Base-by-base conservation (phyloP, 2,888 invertebrate species). In the Agrotis segetum region DNA sequence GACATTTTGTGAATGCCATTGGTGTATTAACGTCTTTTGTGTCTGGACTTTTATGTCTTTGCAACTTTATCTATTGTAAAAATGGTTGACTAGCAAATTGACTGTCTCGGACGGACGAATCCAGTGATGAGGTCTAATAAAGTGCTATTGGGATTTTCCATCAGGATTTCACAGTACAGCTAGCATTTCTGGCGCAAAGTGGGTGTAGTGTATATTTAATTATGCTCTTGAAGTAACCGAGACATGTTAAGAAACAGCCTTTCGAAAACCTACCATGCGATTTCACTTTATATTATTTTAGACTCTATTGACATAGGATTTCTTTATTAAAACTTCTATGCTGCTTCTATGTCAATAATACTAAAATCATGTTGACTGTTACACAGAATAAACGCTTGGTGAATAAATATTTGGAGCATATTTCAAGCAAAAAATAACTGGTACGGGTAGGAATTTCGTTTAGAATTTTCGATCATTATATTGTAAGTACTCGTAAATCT, bases 341-440 rank as follows among this genome's bases (percentile, higher is more conserved):
- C 21, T 46, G n/a, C 40, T 6, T 60, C 6, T 77, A 13, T 60
- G 24, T 29, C 49, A 75, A 77, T 71, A 77, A 0, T 44, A 14
- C 29, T 34, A 5, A 52, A 47, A 44, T 21, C 17, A 16, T 21
- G 19, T 67, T 17, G 29, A n/a, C 11, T 49, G 16, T 7, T 13
- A 53, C 21, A 47, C 24, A 19, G 3, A 56, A 40, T 44, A 47
- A 53, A 58, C 61, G 19, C 19, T 65, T 34, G 21, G 6, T 49
- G 49, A 49, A 24, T 44, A n/a, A n/a, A n/a, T 16, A 40, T 53
- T 49, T 29, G 9, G 9, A 19, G 40, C 21, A 29, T 40, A 47
- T 34, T 46, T 4, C n/a, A 34, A 44, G 11, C 14, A 50, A 44
- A 56, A 44, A 70, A 19, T 16, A 44, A 17, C n/a, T 2, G n/a